Base-by-base conservation (phyloP, 1,140 invertebrate species). In the Pteromalus puparum region DNA sequence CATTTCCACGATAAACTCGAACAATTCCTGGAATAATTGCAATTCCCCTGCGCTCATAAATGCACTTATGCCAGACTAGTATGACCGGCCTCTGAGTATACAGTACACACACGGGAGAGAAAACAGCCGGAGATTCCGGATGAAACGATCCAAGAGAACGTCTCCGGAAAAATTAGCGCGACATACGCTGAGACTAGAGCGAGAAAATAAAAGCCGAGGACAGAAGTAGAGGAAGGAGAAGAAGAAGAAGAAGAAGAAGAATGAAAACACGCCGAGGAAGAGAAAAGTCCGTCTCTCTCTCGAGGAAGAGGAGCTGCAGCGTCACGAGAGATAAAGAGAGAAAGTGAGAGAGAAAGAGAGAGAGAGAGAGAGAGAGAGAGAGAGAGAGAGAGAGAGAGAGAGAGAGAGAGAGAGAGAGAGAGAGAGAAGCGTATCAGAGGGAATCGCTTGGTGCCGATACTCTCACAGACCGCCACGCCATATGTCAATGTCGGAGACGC, bases 401-500 rank as follows among this genome's bases (percentile, higher is more conserved):
- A 28, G 67, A 70, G 26, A 70, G 12, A 70, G 24, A 30, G 67
- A 13, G 67, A 30, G 28, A 70, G 26, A 15, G 21, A 30, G 21
- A 28, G 67, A 28, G 67, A 70, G 67, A 18, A 13, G n/a, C 6
- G 42, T 48, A 26, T 75, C 7, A 10, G 21, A 75, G 42, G 42
- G 73, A 75, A 75, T 73, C 72, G 26, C 72, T 73, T 18, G 28
- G 18, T 38, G 73, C 42, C 73, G 73, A 75, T 75, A 48, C 38
- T 46, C 73, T 26, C 73, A 75, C 73, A 42, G 21, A 15, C 67
- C 67, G 21, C 21, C 2, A 1, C 42, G 48, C 75, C 26, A 77
- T 77, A 77, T 77, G 75, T 77, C 75, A 77, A 77, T 77, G 75
- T 65, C 48, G 38, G 18, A 3, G 21, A 76, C 38, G 48, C 28